Percentiles rank a stretch among this genome's conserved stretches.
Evolutionary conservation across 2,888 invertebrate species (phyloP).

Genomic region (Microctonus brassicae): DNA sequence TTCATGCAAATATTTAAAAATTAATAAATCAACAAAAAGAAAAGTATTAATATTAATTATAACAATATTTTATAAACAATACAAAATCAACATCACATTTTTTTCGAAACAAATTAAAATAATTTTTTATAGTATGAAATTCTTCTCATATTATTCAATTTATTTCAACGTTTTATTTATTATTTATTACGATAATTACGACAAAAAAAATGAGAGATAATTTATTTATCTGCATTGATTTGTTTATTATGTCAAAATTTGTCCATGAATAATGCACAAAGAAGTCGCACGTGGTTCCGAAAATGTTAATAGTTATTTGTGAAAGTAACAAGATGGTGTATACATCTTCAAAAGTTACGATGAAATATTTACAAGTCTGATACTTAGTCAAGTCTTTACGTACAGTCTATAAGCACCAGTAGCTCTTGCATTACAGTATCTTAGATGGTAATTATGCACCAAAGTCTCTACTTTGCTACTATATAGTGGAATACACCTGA

Average conservation of each 20-base stretch:
- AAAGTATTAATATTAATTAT: no score
- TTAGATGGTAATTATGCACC: not conserved
- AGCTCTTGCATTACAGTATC: not conserved
- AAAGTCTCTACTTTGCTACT: not conserved
- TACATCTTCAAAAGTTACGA: constrained; percentile 13
- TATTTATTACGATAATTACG: no score
- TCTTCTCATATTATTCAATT: no score
- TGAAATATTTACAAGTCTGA: constrained; percentile 38
- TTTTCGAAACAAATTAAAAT: no score
- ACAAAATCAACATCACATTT: no score
- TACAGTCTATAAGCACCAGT: not conserved
- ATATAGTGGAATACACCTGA: not conserved
- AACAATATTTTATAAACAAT: no score
- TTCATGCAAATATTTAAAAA: no score
- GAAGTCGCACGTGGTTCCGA: not conserved
- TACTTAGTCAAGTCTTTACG: constrained; percentile 33
- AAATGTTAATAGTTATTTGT: not conserved
- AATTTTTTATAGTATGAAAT: no score
- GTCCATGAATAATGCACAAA: not conserved
- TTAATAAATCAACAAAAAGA: no score
- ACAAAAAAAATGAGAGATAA: no score
- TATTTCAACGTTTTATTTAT: no score
- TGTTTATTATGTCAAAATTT: not conserved
- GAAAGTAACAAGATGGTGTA: not conserved
- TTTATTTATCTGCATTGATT: no score